Conservation (phyloP, 2,113 vertebrate species). For the Marmota monax region DNA sequence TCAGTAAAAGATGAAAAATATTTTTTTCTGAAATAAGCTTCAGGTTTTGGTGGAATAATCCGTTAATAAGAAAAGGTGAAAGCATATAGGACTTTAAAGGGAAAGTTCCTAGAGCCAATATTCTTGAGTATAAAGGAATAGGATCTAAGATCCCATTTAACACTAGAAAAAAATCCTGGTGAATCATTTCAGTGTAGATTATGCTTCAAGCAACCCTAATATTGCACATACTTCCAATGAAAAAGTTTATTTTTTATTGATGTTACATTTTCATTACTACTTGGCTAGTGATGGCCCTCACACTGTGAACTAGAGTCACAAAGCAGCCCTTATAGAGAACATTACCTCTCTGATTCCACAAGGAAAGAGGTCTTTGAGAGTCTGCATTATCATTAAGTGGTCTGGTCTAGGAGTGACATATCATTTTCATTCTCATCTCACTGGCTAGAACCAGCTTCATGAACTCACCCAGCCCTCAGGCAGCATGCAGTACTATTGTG, state of each 20-base stretch:
- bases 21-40: neutral
- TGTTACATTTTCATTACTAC: neutral
- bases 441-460: neutral
- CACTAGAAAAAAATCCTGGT: neutral
- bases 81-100: neutral
- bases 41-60: neutral
- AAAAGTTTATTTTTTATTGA: neutral
- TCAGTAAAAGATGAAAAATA: neutral
- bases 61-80: neutral
- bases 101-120: neutral
- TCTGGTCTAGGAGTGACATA: neutral
- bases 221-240: neutral
- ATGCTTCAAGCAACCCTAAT: neutral
- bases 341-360: neutral
- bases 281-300: neutral
- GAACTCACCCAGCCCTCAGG: neutral
- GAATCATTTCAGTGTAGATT: neutral
- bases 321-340: neutral
- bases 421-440: neutral
- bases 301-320: neutral
- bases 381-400: neutral
- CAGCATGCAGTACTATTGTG: no score
- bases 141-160: neutral
- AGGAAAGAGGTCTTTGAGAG: neutral
- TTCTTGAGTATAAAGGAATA: neutral